These are phyloP conservation scores for Grantiella picta DNA, from an alignment of 2,113 vertebrate species.

Conservation along the genomic window DNA sequence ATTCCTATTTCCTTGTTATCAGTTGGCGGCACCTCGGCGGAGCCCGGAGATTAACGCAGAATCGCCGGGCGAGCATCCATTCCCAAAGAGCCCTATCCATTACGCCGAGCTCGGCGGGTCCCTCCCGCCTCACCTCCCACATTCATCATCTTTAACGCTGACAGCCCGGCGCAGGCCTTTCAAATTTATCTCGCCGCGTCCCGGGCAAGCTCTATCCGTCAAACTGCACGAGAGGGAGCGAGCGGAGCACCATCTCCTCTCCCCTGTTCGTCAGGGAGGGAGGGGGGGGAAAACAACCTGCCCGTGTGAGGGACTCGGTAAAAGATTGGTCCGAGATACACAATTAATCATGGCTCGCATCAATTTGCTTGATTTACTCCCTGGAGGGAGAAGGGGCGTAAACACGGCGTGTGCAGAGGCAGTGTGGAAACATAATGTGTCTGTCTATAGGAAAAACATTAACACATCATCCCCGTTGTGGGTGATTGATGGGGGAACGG, in stretches of 20 bases:
- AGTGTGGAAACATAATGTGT: slow-evolving; percentile 76
- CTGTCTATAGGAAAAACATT: slow-evolving; percentile 85
- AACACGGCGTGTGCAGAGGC: slow-evolving; percentile 73
- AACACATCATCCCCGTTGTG: slow-evolving; percentile 72
- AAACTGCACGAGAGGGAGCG: slow-evolving; percentile 67
- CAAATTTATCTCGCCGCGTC: slow-evolving; percentile 86
- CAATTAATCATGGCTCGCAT: slow-evolving; percentile 82
- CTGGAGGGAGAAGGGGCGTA: slow-evolving; percentile 75
- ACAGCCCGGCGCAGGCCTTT: slow-evolving; percentile 83
- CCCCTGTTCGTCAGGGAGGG: slow-evolving; percentile 39
- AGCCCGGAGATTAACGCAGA: slow-evolving; percentile 80
- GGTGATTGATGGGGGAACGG: slow-evolving; percentile 70
- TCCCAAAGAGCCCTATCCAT: slow-evolving; percentile 75
- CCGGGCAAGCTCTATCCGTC: slow-evolving; percentile 82
- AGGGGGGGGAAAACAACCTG: slow-evolving; percentile 64
- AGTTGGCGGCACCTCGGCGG: slow-evolving; percentile 77
- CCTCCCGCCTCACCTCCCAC: slow-evolving; percentile 84
- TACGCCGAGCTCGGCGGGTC: slow-evolving; percentile 77
- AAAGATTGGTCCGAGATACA: slow-evolving; percentile 75
- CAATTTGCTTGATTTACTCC: slow-evolving; percentile 82
- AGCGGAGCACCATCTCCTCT: slow-evolving; percentile 48
- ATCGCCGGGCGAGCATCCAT: slow-evolving; percentile 69
- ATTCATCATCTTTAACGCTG: slow-evolving; percentile 99
- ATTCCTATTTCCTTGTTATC: slow-evolving; percentile 99
- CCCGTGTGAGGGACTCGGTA: slow-evolving; percentile 68